Evolutionary conservation across 2,797 vertebrate genomes (phyloP), one percentile per base, ranked within the genome.

Genomic region (Phyllotis vaccarum): DNA sequence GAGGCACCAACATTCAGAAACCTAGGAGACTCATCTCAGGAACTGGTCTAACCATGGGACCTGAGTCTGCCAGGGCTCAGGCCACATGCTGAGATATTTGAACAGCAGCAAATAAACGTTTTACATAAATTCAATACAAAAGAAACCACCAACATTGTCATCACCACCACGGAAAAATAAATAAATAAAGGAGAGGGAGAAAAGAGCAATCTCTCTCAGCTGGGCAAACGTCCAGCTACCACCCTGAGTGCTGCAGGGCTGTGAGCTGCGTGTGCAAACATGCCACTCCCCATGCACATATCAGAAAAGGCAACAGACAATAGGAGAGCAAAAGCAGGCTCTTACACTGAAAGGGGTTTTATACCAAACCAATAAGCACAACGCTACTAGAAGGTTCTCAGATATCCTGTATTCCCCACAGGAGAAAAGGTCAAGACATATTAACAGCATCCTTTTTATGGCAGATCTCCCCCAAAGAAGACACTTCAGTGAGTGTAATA

Each of bases 151-250:
- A 96, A 0, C 93, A 94, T 37, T 64, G 91, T 22, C 81, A 90
- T 14, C 46, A 58, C n/a, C 86, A 89, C 17, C 64, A 85, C 31
- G 11, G 37, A 72, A 85, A 49, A 93, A 94, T 75, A 95, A 96
- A 95, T 60, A 93, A 80, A 93, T 29, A 62, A 70, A 68, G 16
- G 13, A 49, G 60, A 40, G 43, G 19, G 56, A 24, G 9, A 83
- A 90, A 80, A 91, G 76, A 95, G 93, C 92, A 60, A 49, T 90
- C 96, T 95, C 94, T 87, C 89, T 93, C 95, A 97, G 94, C 97
- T 97, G 96, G 97, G 97, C 97, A 97, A 97, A 97, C 76, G 95
- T 97, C 97, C 97, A 97, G 19, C 92, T 96, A 97, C 97, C 97
- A 97, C 97, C 96, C 97, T 97, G 93, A 62, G 88, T 87, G 97